Conservation (phyloP, 1,140 invertebrate genomes). For the Lethrus apterus region DNA sequence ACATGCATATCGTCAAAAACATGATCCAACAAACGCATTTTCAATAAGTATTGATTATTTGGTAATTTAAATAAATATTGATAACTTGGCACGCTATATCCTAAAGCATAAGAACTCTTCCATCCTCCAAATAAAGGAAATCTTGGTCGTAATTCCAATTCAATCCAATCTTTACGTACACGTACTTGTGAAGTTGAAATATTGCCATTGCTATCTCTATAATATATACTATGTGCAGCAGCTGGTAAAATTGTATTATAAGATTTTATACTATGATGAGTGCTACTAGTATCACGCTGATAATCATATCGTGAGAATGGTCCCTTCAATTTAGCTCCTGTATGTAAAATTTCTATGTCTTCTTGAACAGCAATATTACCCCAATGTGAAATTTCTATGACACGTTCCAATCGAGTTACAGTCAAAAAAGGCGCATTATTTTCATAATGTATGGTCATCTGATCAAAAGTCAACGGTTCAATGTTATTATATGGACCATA, state of each 20-base stretch:
- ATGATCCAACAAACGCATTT: slow-evolving; percentile 91
- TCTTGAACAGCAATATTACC: slow-evolving; percentile 98
- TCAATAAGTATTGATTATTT: slow-evolving; percentile 75
- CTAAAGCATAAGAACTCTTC: slow-evolving; percentile 94
- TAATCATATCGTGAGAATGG: slow-evolving; percentile 96
- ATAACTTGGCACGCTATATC: slow-evolving; percentile 96
- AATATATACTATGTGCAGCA: slow-evolving; percentile 48
- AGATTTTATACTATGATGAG: slow-evolving; percentile 79
- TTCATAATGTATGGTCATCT: slow-evolving; percentile 85
- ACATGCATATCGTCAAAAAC: slow-evolving; percentile 95
- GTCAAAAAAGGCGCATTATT: slow-evolving; percentile 95
- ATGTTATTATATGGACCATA: slow-evolving; percentile 86
- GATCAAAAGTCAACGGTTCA: slow-evolving; percentile 42
- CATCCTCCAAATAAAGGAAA: slow-evolving; percentile 99
- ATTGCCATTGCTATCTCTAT: slow-evolving; percentile 92
- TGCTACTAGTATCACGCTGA: slow-evolving; percentile 79
- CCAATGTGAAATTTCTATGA: slow-evolving; percentile 98
- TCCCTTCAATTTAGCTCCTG: slow-evolving; percentile 87
- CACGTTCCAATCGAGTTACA: slow-evolving; percentile 73
- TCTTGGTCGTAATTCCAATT: slow-evolving; percentile 87
- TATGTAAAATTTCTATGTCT: slow-evolving; percentile 82
- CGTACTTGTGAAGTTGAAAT: slow-evolving; percentile 95
- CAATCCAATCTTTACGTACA: slow-evolving; percentile 82
- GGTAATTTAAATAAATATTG: slow-evolving; percentile 77
- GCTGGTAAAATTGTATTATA: slow-evolving; percentile 92